These are phyloP conservation scores for Salvelinus fontinalis DNA, from an alignment of 2,113 vertebrate species.

Conservation along the genomic window DNA sequence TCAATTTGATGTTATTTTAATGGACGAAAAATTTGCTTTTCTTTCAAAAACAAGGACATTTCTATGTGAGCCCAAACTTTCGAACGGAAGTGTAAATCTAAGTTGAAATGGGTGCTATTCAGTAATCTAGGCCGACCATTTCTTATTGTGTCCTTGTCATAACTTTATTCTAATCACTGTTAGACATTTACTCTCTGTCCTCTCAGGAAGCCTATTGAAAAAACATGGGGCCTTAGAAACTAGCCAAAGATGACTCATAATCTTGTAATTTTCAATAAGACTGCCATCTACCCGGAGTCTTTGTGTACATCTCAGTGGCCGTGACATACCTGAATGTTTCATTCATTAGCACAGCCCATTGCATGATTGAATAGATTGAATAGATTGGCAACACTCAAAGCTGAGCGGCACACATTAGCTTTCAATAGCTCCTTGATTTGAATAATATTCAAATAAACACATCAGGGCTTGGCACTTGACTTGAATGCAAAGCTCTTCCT, in stretches of 20 bases:
- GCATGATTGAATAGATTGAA: not conserved
- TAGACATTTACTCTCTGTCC: not conserved
- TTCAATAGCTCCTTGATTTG: conserved; percentile 3
- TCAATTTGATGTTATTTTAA: no score
- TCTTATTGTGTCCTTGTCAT: not conserved
- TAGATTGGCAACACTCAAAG: not conserved
- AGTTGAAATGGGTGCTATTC: no score
- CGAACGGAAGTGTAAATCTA: no score
- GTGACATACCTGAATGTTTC: not conserved
- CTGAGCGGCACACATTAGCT: not conserved
- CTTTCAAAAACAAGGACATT: no score
- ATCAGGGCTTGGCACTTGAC: not conserved
- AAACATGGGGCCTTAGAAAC: no score
- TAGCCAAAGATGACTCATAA: no score
- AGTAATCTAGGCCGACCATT: no score
- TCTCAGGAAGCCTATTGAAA: no score
- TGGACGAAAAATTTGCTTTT: no score
- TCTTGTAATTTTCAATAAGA: not conserved
- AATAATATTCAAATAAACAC: not conserved
- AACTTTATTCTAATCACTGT: no score
- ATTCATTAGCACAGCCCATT: not conserved
- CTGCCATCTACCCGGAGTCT: not conserved
- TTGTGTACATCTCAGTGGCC: not conserved
- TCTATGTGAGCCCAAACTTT: no score
- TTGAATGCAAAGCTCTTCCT: not conserved